Percentiles rank a stretch among this genome's conserved stretches.
These are phyloP conservation scores for Tipula unca DNA, from an alignment of 2,888 invertebrate genomes.

Conservation along the genomic window DNA sequence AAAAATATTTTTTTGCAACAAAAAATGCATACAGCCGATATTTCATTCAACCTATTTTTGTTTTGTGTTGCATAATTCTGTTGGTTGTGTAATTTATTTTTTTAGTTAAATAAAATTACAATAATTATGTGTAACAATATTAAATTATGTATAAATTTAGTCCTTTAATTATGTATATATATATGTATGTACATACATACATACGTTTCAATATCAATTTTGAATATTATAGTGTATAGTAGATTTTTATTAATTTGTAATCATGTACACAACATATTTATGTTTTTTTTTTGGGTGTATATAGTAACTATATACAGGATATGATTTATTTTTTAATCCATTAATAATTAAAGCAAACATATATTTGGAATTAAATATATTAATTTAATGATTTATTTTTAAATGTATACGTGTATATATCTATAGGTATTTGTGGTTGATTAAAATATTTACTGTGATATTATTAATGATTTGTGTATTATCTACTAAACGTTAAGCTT, in stretches of 20 bases:
- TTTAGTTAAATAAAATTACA: background rate
- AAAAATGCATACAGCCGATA: background rate
- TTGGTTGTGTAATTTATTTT: background rate
- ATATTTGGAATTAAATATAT: background rate
- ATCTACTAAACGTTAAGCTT: background rate
- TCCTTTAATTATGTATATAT: background rate
- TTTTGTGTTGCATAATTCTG: background rate
- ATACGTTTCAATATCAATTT: background rate
- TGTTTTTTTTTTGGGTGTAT: background rate
- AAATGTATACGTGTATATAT: background rate
- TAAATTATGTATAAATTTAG: background rate
- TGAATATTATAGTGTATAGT: background rate
- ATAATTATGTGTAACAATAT: background rate
- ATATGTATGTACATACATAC: background rate
- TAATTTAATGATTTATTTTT: background rate
- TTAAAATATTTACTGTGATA: background rate
- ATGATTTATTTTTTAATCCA: conserved; percentile 3
- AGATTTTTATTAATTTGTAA: background rate
- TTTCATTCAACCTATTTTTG: background rate
- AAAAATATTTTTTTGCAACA: background rate
- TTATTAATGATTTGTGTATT: background rate
- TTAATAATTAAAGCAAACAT: background rate
- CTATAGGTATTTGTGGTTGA: background rate
- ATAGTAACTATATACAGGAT: background rate
- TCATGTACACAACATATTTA: background rate